Conservation (phyloP, 2,888 invertebrate genomes). For the Seira ritae region DNA sequence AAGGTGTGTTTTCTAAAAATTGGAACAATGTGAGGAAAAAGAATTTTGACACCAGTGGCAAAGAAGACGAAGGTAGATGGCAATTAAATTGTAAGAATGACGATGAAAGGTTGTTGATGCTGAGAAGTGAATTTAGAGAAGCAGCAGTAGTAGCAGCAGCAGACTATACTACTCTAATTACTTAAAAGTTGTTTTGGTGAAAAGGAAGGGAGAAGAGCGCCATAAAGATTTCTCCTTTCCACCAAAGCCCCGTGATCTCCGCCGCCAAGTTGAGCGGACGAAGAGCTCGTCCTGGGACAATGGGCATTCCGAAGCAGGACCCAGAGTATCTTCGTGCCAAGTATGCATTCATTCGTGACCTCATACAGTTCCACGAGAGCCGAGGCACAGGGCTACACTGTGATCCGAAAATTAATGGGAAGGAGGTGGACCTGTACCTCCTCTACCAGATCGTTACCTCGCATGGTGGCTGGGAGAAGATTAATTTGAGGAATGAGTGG, state of each 20-base stretch:
- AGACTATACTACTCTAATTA: too few species aligned
- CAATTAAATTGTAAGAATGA: too few species aligned
- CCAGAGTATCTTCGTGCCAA: conserved; percentile 69
- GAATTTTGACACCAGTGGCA: too few species aligned
- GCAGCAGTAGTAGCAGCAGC: too few species aligned
- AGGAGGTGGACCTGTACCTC: conserved; percentile 92
- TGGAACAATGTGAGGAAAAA: too few species aligned
- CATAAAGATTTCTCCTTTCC: conserved; percentile 9
- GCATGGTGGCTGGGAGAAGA: conserved; percentile 96
- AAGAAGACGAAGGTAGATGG: too few species aligned
- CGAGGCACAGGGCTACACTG: conserved; percentile 79
- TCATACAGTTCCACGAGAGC: conserved; percentile 93
- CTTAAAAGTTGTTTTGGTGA: too few species aligned
- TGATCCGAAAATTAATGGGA: conserved; percentile 87
- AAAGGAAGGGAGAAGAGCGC: background rate
- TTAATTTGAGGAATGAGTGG: conserved; percentile 93
- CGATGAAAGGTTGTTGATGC: too few species aligned
- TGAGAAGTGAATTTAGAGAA: too few species aligned
- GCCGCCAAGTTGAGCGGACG: background rate
- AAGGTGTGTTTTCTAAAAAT: too few species aligned
- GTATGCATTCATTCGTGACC: conserved; percentile 87
- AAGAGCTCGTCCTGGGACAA: background rate
- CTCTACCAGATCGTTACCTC: conserved; percentile 94
- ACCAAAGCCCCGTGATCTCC: conserved; percentile 5
- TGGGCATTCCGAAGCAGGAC: conserved; percentile 61